These are phyloP conservation scores for Anoplius nigerrimus DNA, from an alignment of 2,888 invertebrate genomes.

Conservation along the genomic window DNA sequence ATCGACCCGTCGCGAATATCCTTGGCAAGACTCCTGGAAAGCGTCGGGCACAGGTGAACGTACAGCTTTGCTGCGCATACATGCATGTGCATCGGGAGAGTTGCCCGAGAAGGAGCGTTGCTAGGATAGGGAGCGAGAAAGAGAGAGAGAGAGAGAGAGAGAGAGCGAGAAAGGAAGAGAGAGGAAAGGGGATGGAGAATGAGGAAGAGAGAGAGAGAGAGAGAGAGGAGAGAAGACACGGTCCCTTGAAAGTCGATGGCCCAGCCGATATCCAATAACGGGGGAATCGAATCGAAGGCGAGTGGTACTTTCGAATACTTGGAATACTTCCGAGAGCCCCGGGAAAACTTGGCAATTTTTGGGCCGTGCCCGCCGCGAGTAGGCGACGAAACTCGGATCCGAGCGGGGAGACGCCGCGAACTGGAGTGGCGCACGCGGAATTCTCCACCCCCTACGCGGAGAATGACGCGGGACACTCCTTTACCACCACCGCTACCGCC, in stretches of 20 bases:
- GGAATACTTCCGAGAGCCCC: too few relatives aligned
- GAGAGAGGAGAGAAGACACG: conserved; percentile 3
- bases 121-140: conserved; percentile 23
- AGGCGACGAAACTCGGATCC: too few relatives aligned
- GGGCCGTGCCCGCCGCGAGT: too few relatives aligned
- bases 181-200: neutral
- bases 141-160: conserved; percentile 2
- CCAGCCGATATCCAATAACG: neutral
- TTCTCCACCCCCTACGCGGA: too few relatives aligned
- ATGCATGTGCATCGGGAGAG: conserved; percentile 16
- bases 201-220: conserved; percentile 6
- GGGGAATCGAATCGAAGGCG: conserved; percentile 6
- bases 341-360: too few relatives aligned
- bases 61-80: conserved; percentile 29
- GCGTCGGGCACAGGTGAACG: conserved; percentile 48
- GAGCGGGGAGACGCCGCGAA: too few relatives aligned
- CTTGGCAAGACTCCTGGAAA: conserved; percentile 56
- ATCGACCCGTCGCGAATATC: conserved; percentile 44
- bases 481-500: too few relatives aligned
- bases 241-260: conserved; percentile 18
- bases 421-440: too few relatives aligned
- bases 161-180: conserved; percentile 22
- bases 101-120: conserved; percentile 3
- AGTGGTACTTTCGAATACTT: too few relatives aligned
- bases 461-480: neutral